Conservation (phyloP, 2,113 vertebrate species). For the Synchiropus splendidus region DNA sequence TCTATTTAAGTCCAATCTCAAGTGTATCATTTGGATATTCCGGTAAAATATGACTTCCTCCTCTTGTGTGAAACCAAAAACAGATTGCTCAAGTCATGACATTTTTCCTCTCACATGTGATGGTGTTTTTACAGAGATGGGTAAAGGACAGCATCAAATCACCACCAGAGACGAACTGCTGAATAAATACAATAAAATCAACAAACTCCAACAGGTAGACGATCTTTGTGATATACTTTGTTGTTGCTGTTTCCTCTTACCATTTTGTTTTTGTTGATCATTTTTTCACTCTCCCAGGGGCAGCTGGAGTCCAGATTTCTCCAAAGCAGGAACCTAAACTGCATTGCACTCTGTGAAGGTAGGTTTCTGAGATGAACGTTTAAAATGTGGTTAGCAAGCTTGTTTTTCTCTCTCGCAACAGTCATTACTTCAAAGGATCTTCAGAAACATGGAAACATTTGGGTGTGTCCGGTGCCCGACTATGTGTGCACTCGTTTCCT, state of each 20-base stretch:
- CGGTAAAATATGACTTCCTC: constrained; percentile 57
- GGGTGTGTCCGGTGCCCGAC: constrained; percentile 88
- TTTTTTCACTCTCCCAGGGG: constrained; percentile 57
- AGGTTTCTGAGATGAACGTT: constrained; percentile 3
- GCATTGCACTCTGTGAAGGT: constrained; percentile 97
- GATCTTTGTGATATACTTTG: neutral
- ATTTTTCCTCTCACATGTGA: too few relatives aligned
- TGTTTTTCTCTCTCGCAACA: constrained; percentile 34
- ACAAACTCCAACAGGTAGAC: constrained; percentile 82
- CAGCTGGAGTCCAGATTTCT: constrained; percentile 79
- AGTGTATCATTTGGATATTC: constrained; percentile 99
- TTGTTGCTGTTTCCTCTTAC: neutral
- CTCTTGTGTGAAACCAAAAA: neutral
- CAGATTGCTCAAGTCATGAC: neutral
- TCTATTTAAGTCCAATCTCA: constrained; percentile 97
- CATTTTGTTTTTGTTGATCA: neutral
- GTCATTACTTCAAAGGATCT: constrained; percentile 94
- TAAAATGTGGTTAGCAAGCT: neutral
- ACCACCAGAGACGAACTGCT: constrained; percentile 86
- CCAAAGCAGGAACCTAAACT: constrained; percentile 89
- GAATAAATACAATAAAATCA: constrained; percentile 81
- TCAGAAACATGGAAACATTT: constrained; percentile 92
- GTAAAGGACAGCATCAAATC: constrained; percentile 91
- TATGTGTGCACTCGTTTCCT: constrained; percentile 97
- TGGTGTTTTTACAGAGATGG: constrained; percentile 80